phyloP scores from a whole-genome alignment of 2,888 invertebrate genomes.

The Yponomeuta malinellus region DNA sequence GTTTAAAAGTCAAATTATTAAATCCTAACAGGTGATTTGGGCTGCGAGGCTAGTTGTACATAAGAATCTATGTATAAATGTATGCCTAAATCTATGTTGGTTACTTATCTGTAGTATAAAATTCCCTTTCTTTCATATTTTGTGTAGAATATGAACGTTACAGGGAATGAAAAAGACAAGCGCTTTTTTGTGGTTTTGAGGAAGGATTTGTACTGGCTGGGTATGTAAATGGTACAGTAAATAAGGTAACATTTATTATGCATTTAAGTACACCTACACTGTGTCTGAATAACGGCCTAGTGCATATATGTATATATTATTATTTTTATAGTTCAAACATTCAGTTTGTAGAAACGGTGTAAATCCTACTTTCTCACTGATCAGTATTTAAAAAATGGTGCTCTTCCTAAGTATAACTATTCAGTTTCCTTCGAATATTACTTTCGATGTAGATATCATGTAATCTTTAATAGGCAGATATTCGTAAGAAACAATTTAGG shows the following conservation, averaged over 20 bases:
- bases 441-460: no score
- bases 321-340: no score
- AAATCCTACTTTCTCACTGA: not conserved
- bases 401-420: not conserved
- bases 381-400: constrained; percentile 13
- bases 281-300: no score
- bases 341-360: not conserved
- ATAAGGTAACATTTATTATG: no score
- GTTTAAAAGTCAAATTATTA: not conserved
- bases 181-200: constrained; percentile 13
- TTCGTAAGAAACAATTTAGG: no score
- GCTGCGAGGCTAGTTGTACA: constrained; percentile 8
- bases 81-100: constrained; percentile 38
- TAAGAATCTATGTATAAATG: constrained; percentile 46
- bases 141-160: constrained; percentile 51
- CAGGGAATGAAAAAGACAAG: constrained; percentile 33
- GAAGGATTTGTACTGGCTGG: constrained; percentile 20
- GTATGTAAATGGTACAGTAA: no score
- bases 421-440: not conserved
- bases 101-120: constrained; percentile 13
- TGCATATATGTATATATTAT: no score
- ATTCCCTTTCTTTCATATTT: constrained; percentile 62
- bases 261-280: no score
- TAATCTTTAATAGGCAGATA: no score
- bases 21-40: not conserved